Conservation (phyloP, 1,140 invertebrate genomes). For the Drosophila serrata region DNA sequence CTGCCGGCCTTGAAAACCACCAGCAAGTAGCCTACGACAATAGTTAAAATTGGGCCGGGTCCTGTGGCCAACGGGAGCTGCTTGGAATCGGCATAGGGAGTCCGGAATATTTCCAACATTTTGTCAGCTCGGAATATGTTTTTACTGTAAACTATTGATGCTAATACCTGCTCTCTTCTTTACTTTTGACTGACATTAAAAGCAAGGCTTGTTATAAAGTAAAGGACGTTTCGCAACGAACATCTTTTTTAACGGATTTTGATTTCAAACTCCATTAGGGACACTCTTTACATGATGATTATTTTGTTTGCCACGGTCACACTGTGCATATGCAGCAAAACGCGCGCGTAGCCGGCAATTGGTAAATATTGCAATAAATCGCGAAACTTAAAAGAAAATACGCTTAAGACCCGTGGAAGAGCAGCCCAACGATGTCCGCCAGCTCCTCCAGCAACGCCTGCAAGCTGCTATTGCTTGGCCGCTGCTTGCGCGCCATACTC, state of each 20-base stretch:
- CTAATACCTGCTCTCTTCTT: background rate
- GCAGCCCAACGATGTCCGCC: slow-evolving; percentile 25
- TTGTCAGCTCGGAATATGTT: background rate
- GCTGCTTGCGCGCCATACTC: slow-evolving; percentile 61
- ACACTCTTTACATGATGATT: background rate
- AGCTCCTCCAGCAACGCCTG: slow-evolving; percentile 39
- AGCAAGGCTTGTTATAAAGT: background rate
- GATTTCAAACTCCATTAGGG: background rate
- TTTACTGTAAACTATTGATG: background rate
- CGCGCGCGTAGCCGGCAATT: slow-evolving; percentile 31
- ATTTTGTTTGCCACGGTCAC: slow-evolving; percentile 2
- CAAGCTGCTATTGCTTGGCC: slow-evolving; percentile 51
- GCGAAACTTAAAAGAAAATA: slow-evolving; percentile 5
- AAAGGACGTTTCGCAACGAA: too few relatives aligned
- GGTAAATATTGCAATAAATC: slow-evolving; percentile 4
- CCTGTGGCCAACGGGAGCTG: slow-evolving; percentile 88
- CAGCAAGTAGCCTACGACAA: slow-evolving; percentile 90
- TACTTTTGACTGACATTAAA: background rate
- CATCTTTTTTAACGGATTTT: background rate
- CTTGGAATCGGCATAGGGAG: slow-evolving; percentile 40
- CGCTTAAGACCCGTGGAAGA: background rate
- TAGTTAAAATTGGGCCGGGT: slow-evolving; percentile 90
- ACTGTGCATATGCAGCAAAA: slow-evolving; percentile 23
- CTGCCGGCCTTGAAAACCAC: slow-evolving; percentile 89
- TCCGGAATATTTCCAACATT: slow-evolving; percentile 42